A percentile compares a stretch with the other conserved stretches of the same genome.
Conservation (phyloP, 2,888 invertebrate genomes). For the Papilio protenor region DNA sequence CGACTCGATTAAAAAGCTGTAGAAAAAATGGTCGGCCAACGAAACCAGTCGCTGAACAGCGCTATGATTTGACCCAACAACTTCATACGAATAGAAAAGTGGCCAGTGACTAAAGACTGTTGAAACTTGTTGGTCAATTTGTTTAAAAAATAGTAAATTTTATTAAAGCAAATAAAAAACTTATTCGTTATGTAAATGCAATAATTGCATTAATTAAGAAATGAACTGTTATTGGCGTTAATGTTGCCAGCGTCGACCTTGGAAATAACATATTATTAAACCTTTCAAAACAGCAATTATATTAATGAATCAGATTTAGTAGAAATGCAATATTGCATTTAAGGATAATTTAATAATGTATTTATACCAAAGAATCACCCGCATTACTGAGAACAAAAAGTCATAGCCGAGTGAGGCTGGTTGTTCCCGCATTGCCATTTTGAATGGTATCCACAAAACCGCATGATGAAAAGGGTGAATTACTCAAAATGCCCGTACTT, state of each 20-base stretch:
- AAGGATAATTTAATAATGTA: slow-evolving; percentile 9
- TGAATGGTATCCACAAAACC: neutral
- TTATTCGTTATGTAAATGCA: neutral
- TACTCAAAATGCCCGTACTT: neutral
- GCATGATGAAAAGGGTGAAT: slow-evolving; percentile 6
- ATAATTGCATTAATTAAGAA: neutral
- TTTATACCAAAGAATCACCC: slow-evolving; percentile 19
- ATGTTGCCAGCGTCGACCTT: neutral
- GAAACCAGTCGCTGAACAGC: slow-evolving; percentile 57
- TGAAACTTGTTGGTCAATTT: slow-evolving; percentile 4
- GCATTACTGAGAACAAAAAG: slow-evolving; percentile 24
- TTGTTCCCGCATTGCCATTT: slow-evolving; percentile 13
- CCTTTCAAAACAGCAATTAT: neutral
- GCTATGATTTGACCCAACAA: slow-evolving; percentile 37
- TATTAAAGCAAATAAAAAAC: neutral
- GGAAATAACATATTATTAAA: neutral
- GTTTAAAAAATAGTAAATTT: neutral
- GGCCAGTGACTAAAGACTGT: slow-evolving; percentile 58
- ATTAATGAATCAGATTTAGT: neutral
- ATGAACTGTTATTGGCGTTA: neutral
- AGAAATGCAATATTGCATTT: neutral
- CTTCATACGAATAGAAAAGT: slow-evolving; percentile 47
- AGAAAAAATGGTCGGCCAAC: slow-evolving; percentile 64
- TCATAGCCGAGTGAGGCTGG: neutral
- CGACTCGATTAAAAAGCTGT: slow-evolving; percentile 56